Percentiles rank a stretch among this genome's conserved stretches.
Evolutionary conservation across 2,888 invertebrate genomes (phyloP).

Genomic region (Drosophila rubida): DNA sequence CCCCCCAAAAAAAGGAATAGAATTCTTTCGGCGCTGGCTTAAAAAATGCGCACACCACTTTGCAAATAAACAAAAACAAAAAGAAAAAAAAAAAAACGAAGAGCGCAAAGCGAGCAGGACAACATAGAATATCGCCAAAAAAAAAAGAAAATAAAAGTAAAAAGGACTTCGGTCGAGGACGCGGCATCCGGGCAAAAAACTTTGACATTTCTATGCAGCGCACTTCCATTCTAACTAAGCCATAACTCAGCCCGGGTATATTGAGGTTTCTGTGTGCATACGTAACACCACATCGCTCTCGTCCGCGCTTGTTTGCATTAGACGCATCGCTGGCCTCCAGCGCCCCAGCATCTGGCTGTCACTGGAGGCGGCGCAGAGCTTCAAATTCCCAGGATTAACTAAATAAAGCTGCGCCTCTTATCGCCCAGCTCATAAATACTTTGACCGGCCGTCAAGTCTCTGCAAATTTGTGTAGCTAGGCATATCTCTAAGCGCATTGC

Average conservation of each 20-base stretch:
- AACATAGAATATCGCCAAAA: neutral
- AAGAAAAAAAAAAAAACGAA: too few species aligned
- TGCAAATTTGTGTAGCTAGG: too few species aligned
- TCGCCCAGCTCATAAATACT: too few species aligned
- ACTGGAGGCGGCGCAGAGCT: neutral
- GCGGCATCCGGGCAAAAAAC: slow-evolving; percentile 40
- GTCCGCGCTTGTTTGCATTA: neutral
- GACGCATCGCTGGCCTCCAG: too few species aligned
- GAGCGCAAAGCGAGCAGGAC: too few species aligned
- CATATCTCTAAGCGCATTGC: too few species aligned
- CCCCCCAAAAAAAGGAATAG: slow-evolving; percentile 19
- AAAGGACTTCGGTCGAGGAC: slow-evolving; percentile 1
- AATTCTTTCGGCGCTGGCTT: slow-evolving; percentile 22
- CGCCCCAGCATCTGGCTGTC: too few species aligned
- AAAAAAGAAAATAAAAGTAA: neutral
- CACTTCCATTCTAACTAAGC: slow-evolving; percentile 20
- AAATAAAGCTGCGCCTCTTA: neutral
- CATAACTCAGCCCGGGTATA: slow-evolving; percentile 23
- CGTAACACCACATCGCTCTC: neutral
- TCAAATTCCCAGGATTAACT: neutral
- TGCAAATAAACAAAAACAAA: slow-evolving; percentile 17
- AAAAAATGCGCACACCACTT: slow-evolving; percentile 42
- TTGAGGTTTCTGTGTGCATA: slow-evolving; percentile 10
- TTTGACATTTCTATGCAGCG: slow-evolving; percentile 56
- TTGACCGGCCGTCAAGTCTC: too few species aligned